Conservation (phyloP, 2,113 vertebrate genomes). For the Microcebus tavaratra region DNA sequence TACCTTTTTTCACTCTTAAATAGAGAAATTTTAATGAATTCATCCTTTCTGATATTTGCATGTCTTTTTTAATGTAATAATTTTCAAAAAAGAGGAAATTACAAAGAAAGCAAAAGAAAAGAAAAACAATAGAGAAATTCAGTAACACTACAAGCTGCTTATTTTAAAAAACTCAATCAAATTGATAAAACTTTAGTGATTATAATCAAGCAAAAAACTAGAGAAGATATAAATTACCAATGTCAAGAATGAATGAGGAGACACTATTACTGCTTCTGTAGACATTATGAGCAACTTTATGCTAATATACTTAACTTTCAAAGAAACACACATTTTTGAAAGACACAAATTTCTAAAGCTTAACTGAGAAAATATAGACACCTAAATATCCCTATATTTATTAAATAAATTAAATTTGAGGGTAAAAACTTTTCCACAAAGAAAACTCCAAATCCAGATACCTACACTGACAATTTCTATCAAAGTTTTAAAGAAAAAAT, state of each 20-base stretch:
- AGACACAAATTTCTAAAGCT: not conserved
- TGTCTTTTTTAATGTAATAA: slow-evolving; percentile 78
- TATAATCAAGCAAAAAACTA: not conserved
- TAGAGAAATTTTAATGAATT: slow-evolving; percentile 85
- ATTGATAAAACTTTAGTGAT: not conserved
- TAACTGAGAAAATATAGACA: not conserved
- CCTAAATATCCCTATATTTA: not conserved
- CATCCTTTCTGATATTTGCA: slow-evolving; percentile 88
- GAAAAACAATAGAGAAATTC: not conserved
- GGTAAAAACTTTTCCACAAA: not conserved
- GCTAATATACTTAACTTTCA: not conserved
- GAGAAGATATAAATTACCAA: not conserved
- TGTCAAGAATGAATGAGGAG: not conserved
- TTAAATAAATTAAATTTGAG: not conserved
- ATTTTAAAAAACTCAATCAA: not conserved
- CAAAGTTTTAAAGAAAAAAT: not conserved
- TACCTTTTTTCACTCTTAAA: slow-evolving; percentile 78
- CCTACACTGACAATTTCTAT: not conserved
- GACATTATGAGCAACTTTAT: not conserved
- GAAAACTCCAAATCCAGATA: not conserved
- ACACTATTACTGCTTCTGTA: not conserved
- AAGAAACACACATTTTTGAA: not conserved
- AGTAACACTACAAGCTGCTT: not conserved
- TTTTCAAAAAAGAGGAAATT: not conserved
- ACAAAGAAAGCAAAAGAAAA: not conserved